Evolutionary conservation across 2,113 vertebrate genomes (phyloP).

Genomic region (Antechinus stuartii): DNA sequence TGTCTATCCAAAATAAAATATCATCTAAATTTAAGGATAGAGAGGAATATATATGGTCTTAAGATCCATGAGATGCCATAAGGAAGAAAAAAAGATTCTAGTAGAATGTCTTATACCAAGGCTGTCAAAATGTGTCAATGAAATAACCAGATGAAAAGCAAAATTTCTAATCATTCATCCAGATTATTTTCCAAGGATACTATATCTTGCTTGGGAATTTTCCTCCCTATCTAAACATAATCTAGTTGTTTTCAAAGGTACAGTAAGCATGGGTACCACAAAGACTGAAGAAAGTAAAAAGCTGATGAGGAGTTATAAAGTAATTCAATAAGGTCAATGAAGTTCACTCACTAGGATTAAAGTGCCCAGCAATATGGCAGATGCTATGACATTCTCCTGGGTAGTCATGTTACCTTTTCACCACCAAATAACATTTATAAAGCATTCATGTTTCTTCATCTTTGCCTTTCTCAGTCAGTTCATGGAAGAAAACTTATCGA

Average conservation of each 20-base stretch:
- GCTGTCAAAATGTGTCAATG: constrained; percentile 50
- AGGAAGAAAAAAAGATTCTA: constrained; percentile 40
- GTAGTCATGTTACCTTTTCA: constrained; percentile 37
- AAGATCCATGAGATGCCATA: constrained; percentile 56
- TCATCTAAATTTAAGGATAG: neutral
- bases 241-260: constrained; percentile 52
- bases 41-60: neutral
- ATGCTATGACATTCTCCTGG: constrained; percentile 30
- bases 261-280: constrained; percentile 39
- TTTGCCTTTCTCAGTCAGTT: constrained; percentile 59
- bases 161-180: constrained; percentile 44
- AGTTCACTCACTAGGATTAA: constrained; percentile 62
- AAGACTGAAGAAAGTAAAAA: constrained; percentile 47
- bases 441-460: constrained; percentile 20
- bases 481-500: constrained; percentile 55
- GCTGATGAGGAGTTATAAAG: constrained; percentile 23
- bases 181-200: constrained; percentile 57
- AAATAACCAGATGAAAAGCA: constrained; percentile 53
- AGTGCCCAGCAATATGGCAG: constrained; percentile 1
- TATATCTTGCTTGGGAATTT: constrained; percentile 11
- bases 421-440: constrained; percentile 48
- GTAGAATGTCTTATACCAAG: constrained; percentile 45
- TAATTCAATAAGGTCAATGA: constrained; percentile 52
- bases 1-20: neutral
- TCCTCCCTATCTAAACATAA: constrained; percentile 50